Base-by-base conservation (phyloP, 2,797 vertebrate genomes). In the Ctenochaetus hawaiiensis region DNA sequence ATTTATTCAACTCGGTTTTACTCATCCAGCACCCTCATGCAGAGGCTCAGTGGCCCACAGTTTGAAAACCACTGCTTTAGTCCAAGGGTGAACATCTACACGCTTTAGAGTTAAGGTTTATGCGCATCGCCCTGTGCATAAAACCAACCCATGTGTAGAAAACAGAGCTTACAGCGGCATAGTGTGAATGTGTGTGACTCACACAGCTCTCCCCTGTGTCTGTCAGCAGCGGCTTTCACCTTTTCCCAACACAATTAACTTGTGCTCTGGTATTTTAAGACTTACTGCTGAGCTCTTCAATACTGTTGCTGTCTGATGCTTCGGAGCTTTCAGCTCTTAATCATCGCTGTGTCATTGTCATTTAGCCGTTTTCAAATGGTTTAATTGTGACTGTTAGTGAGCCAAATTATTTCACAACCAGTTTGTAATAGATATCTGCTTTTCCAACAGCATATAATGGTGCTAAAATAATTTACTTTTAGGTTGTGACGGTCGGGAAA, bases 211-310 rank as follows among this genome's bases (percentile, higher is more conserved):
- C 43, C 22, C 51, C 23, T 2, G 1, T 45, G 67, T 54, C 6
- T 2, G 30, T 9, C 18, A 47, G 23, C 16, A 22, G 56, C 12
- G 30, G 39, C 56, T 70, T 52, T 64, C 80, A 77, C 47, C 39
- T 54, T 82, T 79, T 39, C 26, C 20, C 58, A 57, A 13, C 44
- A 43, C 63, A 37, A 20, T 58, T 63, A 44, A 62, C 20, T 17
- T 10, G 0, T 30, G 14, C 56, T 11, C 54, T 66, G 20, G 16
- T 70, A 59, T 61, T 67, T 70, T 53, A 26, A 56, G 51, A 59
- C 66, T 72, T 59, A 16, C 30, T 13, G 0, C 37, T 20, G 22
- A 0, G 30, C 12, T 72, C 44, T 54, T n/a, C 11, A 26, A 4
- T 73, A 17, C 10, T 37, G 3, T 34, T 7, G 62, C 54, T 68